phyloP scores from a whole-genome alignment of 2,113 vertebrate species.

The Perca flavescens region DNA sequence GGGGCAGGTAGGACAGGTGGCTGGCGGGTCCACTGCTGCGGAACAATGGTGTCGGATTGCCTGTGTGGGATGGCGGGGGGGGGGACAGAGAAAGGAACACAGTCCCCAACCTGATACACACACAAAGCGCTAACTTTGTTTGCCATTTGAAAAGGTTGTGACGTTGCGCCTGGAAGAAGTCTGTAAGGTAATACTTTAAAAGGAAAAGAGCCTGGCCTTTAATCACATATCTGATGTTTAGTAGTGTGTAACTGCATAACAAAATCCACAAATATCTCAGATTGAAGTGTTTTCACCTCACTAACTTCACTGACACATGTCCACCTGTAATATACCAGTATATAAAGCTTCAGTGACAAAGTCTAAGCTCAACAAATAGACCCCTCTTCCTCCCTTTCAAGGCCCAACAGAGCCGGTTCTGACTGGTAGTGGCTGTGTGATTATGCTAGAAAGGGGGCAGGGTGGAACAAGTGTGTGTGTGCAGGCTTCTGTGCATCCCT shows the following conservation, averaged over 20 bases:
- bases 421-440: slow-evolving; percentile 72
- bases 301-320: background rate
- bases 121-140: slow-evolving; percentile 77
- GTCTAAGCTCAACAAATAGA: slow-evolving; percentile 49
- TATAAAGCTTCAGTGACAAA: background rate
- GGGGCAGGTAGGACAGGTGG: slow-evolving; percentile 80
- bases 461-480: slow-evolving; percentile 69
- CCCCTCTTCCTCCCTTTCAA: slow-evolving; percentile 61
- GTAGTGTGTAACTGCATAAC: slow-evolving; percentile 34
- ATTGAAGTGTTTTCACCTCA: slow-evolving; percentile 8
- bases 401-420: slow-evolving; percentile 78
- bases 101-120: slow-evolving; percentile 72
- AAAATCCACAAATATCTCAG: slow-evolving; percentile 3
- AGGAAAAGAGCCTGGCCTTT: slow-evolving; percentile 56
- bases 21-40: slow-evolving; percentile 64
- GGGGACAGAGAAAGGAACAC: slow-evolving; percentile 62
- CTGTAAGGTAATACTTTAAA: slow-evolving; percentile 76
- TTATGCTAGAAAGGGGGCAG: slow-evolving; percentile 64
- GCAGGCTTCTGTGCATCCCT: slow-evolving; percentile 60
- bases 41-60: slow-evolving; percentile 80
- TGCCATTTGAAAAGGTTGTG: slow-evolving; percentile 72
- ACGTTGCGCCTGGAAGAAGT: slow-evolving; percentile 58
- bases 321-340: slow-evolving; percentile 3
- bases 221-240: slow-evolving; percentile 60
- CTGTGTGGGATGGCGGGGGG: slow-evolving; percentile 52